Evolutionary conservation across 2,888 invertebrate genomes (phyloP).

Genomic region (Imbricaverruca yamaguchii): DNA sequence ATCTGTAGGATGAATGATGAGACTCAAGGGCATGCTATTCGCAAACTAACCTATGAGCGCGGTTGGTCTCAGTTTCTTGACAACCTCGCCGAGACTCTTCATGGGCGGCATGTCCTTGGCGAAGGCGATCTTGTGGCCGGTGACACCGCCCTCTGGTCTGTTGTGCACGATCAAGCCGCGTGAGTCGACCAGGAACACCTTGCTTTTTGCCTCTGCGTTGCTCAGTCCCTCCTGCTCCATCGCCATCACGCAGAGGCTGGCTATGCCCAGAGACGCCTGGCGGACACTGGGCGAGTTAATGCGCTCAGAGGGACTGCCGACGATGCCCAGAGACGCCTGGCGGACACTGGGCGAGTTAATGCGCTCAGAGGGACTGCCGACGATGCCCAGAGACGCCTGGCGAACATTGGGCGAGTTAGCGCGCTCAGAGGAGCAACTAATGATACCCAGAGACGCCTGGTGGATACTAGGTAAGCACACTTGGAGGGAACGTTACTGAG

Average conservation of each 20-base stretch:
- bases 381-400: constrained; percentile 88
- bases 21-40: too few relatives aligned
- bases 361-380: too few relatives aligned
- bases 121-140: constrained; percentile 67
- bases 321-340: constrained; percentile 88
- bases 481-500: too few relatives aligned
- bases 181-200: constrained; percentile 94
- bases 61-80: constrained; percentile 71
- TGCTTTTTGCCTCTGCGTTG: constrained; percentile 63
- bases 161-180: constrained; percentile 85
- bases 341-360: constrained; percentile 26
- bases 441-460: constrained; percentile 92
- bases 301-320: too few relatives aligned
- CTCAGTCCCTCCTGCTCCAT: constrained; percentile 77
- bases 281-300: constrained; percentile 26
- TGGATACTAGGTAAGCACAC: too few relatives aligned
- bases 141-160: constrained; percentile 61
- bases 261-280: constrained; percentile 88
- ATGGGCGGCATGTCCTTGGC: constrained; percentile 70
- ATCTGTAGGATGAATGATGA: too few relatives aligned
- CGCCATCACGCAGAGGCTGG: constrained; percentile 81
- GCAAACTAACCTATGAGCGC: constrained; percentile 81
- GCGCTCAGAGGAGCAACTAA: too few relatives aligned
- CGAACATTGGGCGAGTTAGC: constrained; percentile 26
- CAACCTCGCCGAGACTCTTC: constrained; percentile 69